Conservation (phyloP, 2,797 vertebrate genomes). For the Sylvia borin region DNA sequence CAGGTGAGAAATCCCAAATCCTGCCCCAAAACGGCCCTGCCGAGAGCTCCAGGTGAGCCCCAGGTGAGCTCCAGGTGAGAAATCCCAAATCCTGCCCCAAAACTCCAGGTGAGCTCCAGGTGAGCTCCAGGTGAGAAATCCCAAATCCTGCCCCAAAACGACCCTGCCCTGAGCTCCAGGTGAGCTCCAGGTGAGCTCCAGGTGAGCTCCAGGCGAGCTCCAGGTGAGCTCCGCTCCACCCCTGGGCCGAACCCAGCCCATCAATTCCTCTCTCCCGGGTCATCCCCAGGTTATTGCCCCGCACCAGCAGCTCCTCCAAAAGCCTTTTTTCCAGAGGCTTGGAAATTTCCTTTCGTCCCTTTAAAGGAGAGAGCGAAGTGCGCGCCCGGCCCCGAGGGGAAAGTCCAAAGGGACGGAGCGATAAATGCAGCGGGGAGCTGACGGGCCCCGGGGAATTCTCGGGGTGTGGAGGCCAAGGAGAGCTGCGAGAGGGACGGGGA, state of each 20-base stretch:
- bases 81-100: no score
- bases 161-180: no score
- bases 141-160: no score
- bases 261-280: not conserved
- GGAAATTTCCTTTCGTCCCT: not conserved
- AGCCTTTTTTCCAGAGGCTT: not conserved
- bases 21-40: no score
- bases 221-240: not conserved
- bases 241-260: not conserved
- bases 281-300: not conserved
- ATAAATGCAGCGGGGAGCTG: not conserved
- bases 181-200: no score
- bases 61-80: no score
- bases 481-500: not conserved
- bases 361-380: not conserved
- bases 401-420: constrained; percentile 47
- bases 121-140: no score
- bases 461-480: not conserved
- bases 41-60: no score
- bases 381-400: not conserved
- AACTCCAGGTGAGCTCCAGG: no score
- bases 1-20: no score
- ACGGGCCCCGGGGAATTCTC: no score
- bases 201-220: not conserved
- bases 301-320: no score